Evolutionary conservation across 2,797 vertebrate genomes (phyloP), one percentile per base, ranked within the genome.

Genomic region (Momotus momota): DNA sequence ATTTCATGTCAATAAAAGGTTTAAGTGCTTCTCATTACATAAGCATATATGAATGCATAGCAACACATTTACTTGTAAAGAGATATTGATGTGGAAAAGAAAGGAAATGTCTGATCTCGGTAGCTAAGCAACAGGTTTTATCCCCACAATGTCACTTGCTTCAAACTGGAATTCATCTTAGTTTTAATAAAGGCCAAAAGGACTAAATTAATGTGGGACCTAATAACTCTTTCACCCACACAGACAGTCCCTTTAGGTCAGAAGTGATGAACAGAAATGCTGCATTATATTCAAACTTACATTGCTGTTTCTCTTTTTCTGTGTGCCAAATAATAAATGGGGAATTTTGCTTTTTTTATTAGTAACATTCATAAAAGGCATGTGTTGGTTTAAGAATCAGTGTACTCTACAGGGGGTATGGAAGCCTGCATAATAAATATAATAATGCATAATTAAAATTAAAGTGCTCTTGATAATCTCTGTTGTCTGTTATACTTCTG

Each of bases 121-220:
- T 94, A 91, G 40, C 75, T 78, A 94, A 86, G 78, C 89, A 88
- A 93, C 77, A 93, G 62, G 73, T 88, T 90, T 95, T 90, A 38
- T 67, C 41, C 43, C 58, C 64, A 78, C 40, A 88, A 29, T 14
- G 78, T 73, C 46, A 60, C 22, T 93, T 86, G 29, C 62, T 87
- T 73, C 79, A 65, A 81, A 88, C 62, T 49, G 33, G 41, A 84
- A 81, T 66, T 88, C 14, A 2, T 65, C 73, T 81, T 80, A 41
- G 13, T 80, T 91, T 94, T 84, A 80, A 66, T 86, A 85, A 73
- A 93, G 51, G 38, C 38, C 62, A 57, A 82, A 88, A 93, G 41
- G 46, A 61, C 38, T 64, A 79, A 88, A 81, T 88, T 49, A 70
- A 41, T 48, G 51, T 82, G 38, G 29, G 60, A 78, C 29, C 41